Conservation (phyloP, 2,888 invertebrate genomes). For the Eucriotettix oculatus region DNA sequence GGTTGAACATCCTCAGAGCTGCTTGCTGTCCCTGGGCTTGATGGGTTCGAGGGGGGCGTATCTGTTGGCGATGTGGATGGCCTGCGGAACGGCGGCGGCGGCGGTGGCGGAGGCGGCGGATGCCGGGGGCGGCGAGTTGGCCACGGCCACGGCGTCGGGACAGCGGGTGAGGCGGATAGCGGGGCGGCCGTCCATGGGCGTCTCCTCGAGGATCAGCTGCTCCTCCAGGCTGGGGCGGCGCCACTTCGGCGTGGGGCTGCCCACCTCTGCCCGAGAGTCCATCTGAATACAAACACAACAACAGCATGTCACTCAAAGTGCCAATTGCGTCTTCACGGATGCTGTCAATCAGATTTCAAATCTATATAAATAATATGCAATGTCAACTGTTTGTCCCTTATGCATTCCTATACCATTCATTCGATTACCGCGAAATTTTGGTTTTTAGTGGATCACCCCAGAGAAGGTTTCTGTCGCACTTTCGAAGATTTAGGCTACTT, state of each 20-base stretch:
- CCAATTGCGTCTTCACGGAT: too few species aligned
- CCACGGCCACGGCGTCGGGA: slow-evolving; percentile 3
- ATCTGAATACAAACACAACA: slow-evolving; percentile 2
- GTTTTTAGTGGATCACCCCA: too few species aligned
- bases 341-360: too few species aligned
- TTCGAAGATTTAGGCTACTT: too few species aligned
- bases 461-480: too few species aligned
- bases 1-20: neutral
- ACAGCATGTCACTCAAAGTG: neutral
- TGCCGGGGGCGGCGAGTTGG: slow-evolving; percentile 1
- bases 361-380: too few species aligned
- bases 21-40: slow-evolving; percentile 7
- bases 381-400: too few species aligned
- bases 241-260: slow-evolving; percentile 14
- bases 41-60: slow-evolving; percentile 14
- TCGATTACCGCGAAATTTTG: too few species aligned
- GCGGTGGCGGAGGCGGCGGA: neutral
- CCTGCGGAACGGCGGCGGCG: neutral
- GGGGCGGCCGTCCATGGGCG: slow-evolving; percentile 12
- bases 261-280: slow-evolving; percentile 11
- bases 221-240: slow-evolving; percentile 12
- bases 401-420: too few species aligned
- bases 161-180: slow-evolving; percentile 12
- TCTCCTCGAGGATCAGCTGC: slow-evolving; percentile 10
- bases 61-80: slow-evolving; percentile 7